A percentile compares a stretch with the other conserved stretches of the same genome.
Evolutionary conservation across 2,888 invertebrate genomes (phyloP).

Genomic region (Acronicta aceris): DNA sequence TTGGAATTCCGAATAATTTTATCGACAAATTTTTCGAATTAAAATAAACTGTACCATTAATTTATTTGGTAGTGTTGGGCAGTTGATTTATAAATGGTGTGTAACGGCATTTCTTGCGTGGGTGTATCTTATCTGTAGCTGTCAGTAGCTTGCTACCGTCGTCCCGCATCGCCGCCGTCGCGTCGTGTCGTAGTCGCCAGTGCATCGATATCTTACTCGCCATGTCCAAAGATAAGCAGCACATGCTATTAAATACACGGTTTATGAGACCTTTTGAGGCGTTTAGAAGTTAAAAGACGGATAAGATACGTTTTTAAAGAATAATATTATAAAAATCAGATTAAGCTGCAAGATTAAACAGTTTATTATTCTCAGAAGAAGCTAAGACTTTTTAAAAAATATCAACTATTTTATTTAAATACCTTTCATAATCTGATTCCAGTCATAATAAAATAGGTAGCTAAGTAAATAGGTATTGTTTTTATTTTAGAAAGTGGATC

Average conservation of each 20-base stretch:
- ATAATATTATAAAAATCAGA: not conserved
- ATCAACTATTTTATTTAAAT: too few relatives aligned
- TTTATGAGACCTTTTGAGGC: slow-evolving; percentile 38
- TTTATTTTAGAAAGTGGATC: not conserved
- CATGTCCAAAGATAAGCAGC: slow-evolving; percentile 74
- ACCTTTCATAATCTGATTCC: too few relatives aligned
- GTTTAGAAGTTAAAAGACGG: slow-evolving; percentile 22
- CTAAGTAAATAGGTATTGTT: not conserved
- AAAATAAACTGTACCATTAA: slow-evolving; percentile 48
- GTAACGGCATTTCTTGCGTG: slow-evolving; percentile 58
- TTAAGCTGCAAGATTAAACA: not conserved
- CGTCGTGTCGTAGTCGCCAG: slow-evolving; percentile 50
- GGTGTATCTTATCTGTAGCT: slow-evolving; percentile 74
- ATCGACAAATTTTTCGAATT: slow-evolving; percentile 46
- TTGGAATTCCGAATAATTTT: slow-evolving; percentile 43
- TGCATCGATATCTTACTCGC: slow-evolving; percentile 67
- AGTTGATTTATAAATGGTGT: slow-evolving; percentile 53
- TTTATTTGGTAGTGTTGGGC: slow-evolving; percentile 39
- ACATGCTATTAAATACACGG: slow-evolving; percentile 70
- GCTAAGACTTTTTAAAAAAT: too few relatives aligned
- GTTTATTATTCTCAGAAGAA: not conserved
- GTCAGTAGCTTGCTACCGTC: slow-evolving; percentile 70
- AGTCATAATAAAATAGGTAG: too few relatives aligned
- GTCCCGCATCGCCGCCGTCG: slow-evolving; percentile 55
- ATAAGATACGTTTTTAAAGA: slow-evolving; percentile 3